Base-by-base conservation (phyloP, 2,888 invertebrate genomes). In the Trissoscelio sp. region DNA sequence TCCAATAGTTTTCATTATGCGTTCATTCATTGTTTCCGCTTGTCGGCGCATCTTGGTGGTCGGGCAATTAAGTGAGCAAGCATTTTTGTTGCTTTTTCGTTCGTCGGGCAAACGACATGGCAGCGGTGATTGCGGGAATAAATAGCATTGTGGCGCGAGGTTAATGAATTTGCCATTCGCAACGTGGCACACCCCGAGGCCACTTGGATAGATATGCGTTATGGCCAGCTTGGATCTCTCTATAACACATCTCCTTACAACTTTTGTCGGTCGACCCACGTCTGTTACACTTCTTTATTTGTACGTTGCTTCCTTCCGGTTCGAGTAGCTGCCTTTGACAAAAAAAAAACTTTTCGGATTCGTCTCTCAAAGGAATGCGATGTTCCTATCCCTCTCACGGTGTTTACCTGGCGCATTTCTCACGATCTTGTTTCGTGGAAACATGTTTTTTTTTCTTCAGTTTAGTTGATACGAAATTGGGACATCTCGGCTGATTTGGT, bases 221-320 rank as follows among this genome's bases (percentile, higher is more conserved):
- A 70, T 42, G 69, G 46, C 53, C 34, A 53, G 24, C 31, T 74
- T 66, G 78, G 24, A 39, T 66, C 34, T 42, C 31, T 64, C 31
- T 51, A 66, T 64, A 44, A 53, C 16, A 7, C 55, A 37, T 14
- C 20, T n/a, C n/a, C n/a, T n/a, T n/a, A 39, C 37, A 69, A 64
- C 46, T 48, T 78, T 62, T 69, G 55, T 53, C 67, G 55, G 57
- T 31, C 28, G 42, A 37, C 70, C 74, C 75, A 64, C 80, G 44
- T 20, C 53, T 64, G 74, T 37, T 70, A 66, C 66, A 72, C 28
- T 72, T 72, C 84, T 88, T 88, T 88, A 86, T 87, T 78, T 85
- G 55, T 58, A 73, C 83, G 82, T 64, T 83, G 83, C 84, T 88
- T 89, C 87, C 89, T 88, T 89, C 87, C 88, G 87, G 85, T 79